Evolutionary conservation across 2,113 vertebrate genomes (phyloP).

Genomic region (Amblyornis subalaris): DNA sequence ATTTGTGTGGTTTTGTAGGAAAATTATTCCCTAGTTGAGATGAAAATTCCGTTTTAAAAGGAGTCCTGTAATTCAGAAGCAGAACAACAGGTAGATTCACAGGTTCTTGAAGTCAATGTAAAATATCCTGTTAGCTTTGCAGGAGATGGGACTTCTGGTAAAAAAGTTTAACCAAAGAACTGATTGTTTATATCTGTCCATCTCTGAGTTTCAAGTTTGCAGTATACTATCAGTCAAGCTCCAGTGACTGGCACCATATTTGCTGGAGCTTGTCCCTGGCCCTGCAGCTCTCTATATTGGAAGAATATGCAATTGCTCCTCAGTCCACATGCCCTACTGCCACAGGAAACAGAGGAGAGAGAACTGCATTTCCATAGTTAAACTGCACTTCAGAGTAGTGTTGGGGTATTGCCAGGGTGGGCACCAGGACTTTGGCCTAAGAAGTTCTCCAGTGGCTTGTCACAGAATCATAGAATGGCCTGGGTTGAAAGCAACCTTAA

Average conservation of each 20-base stretch:
- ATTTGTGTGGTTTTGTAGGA: background rate
- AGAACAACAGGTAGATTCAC: background rate
- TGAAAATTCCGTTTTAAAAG: background rate
- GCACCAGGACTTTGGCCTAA: background rate
- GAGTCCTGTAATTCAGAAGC: background rate
- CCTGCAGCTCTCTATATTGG: accelerated
- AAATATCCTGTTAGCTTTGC: background rate
- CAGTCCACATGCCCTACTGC: background rate
- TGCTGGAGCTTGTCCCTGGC: background rate
- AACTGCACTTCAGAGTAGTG: background rate
- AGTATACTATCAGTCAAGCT: background rate
- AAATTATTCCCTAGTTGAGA: background rate
- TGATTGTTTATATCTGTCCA: background rate
- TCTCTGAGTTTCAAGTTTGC: background rate
- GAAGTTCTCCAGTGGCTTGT: background rate
- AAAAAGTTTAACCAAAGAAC: background rate
- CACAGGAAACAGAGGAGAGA: background rate
- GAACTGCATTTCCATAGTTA: background rate
- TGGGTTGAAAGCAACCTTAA: too few species aligned
- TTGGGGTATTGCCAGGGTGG: accelerated
- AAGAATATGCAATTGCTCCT: background rate
- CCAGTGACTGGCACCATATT: background rate
- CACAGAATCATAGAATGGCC: background rate
- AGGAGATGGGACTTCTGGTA: background rate
- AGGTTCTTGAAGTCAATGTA: background rate